Evolutionary conservation across 1,140 invertebrate species (phyloP), one percentile per base, ranked within the genome.

Genomic region (Berghia stephanieae): DNA sequence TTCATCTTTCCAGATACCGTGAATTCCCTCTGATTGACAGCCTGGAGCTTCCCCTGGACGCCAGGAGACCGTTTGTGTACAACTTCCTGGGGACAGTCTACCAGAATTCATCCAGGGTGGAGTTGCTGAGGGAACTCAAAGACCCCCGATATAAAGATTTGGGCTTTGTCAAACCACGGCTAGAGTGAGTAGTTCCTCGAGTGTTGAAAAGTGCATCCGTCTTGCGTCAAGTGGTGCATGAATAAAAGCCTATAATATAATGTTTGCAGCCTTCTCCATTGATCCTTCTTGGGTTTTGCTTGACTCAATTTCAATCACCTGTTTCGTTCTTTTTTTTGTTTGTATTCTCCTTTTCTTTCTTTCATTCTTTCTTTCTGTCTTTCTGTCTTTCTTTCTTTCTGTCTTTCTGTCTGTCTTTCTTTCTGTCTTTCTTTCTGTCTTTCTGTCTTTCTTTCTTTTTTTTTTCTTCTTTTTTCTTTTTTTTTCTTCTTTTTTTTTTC

Each of bases 31-130:
- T 87, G 75, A 81, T 87, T 10, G 81, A 84, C 55, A 83, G 81
- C 46, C 49, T 83, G 10, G 77, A 82, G 40, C 67, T 87, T 42
- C 84, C 82, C 66, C 66, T 84, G 27, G 57, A 79, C 46, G 78
- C 72, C 16, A 70, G 78, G 24, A 85, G 91, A 66, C 85, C 85
- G 38, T 92, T 90, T 83, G 74, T 88, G 5, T 92, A 91, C 84
- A 92, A 92, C 81, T 92, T 91, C 82, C 77, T 92, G 27, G 92
- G 91, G 4, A 92, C 92, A 18, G 82, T 92, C 44, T 92, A 92
- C 83, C 83, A 84, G 73, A 90, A 91, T 82, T 91, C 91, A 5
- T 91, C 91, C 1, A 81, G 91, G 75, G 86, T 91, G 84, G 83
- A 80, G 10, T 78, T 92, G 6, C 34, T 90, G 21, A 76, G 87